Percentiles rank a stretch among this genome's conserved stretches.
Conservation (phyloP, 2,113 vertebrate species). For the Myrmophylax atrothorax region DNA sequence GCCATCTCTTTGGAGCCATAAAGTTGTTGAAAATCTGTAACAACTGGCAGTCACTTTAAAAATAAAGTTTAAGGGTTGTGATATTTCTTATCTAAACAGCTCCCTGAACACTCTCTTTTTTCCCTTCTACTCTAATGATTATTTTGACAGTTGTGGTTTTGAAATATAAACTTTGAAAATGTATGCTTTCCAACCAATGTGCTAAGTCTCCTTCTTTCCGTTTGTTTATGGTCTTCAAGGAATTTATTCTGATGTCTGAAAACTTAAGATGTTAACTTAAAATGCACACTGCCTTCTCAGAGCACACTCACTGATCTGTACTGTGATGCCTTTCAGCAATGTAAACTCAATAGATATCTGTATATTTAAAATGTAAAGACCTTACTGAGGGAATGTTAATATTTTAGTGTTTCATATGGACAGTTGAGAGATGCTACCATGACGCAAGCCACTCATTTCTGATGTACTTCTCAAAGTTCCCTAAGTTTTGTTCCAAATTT, state of each 20-base stretch:
- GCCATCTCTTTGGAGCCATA: not conserved
- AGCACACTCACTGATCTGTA: not conserved
- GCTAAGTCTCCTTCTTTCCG: not conserved
- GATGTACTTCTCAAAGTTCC: not conserved
- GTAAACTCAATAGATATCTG: not conserved
- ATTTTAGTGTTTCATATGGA: not conserved
- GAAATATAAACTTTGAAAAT: not conserved
- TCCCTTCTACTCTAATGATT: not conserved
- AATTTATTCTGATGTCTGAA: not conserved
- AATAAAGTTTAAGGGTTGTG: not conserved
- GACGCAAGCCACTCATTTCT: not conserved
- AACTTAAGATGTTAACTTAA: not conserved
- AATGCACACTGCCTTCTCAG: not conserved
- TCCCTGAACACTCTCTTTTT: not conserved
- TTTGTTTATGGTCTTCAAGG: not conserved
- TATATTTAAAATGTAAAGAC: not conserved
- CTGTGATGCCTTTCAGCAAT: not conserved
- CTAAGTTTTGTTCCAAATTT: not conserved
- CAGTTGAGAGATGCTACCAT: not conserved
- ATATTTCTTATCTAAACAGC: not conserved
- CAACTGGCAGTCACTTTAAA: not conserved
- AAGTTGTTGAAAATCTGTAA: slow-evolving; percentile 7
- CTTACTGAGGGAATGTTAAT: not conserved
- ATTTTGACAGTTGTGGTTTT: slow-evolving; percentile 15
- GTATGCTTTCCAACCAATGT: not conserved